phyloP scores from a whole-genome alignment of 2,888 invertebrate species.

The Synergus laeviventris region DNA sequence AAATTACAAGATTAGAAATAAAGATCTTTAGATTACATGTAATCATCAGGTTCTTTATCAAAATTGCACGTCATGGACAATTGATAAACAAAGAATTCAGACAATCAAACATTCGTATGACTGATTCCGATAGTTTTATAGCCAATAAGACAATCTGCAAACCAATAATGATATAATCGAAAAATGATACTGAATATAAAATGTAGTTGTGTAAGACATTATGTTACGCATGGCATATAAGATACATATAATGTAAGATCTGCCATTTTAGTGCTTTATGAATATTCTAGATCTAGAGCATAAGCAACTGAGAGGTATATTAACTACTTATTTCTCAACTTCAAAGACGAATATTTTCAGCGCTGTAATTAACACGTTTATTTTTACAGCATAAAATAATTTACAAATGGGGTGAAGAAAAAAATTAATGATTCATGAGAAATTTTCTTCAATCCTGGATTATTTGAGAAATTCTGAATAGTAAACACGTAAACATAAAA shows the following conservation, averaged over 20 bases:
- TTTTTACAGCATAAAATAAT: background rate
- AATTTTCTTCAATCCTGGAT: background rate
- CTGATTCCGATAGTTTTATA: background rate
- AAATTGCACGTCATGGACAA: background rate
- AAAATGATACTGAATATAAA: background rate
- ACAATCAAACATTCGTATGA: background rate
- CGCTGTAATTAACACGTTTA: background rate
- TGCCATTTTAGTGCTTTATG: background rate
- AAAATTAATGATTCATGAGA: background rate
- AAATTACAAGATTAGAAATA: background rate
- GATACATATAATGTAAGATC: background rate
- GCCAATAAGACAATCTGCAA: background rate
- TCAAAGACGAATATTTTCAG: background rate
- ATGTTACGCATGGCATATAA: background rate
- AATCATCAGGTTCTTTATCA: background rate
- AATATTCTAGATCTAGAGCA: conserved; percentile 7
- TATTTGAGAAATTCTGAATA: background rate
- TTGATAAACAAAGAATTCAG: background rate
- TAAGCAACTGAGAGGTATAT: background rate
- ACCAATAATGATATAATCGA: background rate
- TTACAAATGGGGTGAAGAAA: background rate
- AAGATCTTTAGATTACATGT: background rate
- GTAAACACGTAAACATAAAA: background rate
- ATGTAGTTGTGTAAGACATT: background rate
- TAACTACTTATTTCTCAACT: background rate